These are phyloP conservation scores for Apamea crenata DNA, from an alignment of 2,888 invertebrate species.

Conservation along the genomic window DNA sequence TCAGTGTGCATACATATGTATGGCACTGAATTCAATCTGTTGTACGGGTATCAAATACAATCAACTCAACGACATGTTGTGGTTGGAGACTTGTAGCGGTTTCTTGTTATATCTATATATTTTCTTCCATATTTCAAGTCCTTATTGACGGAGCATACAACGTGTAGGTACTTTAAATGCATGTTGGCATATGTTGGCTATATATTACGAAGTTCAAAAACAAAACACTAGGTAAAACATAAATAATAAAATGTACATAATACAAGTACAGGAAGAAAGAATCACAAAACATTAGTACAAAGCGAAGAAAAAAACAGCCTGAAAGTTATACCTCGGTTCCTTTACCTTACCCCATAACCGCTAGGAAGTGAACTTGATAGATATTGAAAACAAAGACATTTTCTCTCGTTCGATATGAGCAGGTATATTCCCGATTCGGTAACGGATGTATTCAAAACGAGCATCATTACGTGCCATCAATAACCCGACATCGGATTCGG, in stretches of 20 bases:
- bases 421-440: conserved; percentile 61
- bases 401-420: conserved; percentile 61
- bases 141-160: not conserved
- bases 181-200: not conserved
- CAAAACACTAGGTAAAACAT: not conserved
- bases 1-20: conserved; percentile 57
- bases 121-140: conserved; percentile 8
- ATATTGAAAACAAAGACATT: conserved; percentile 68
- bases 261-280: conserved; percentile 2
- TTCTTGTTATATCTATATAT: conserved; percentile 21
- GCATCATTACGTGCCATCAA: conserved; percentile 77
- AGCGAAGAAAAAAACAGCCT: conserved; percentile 37
- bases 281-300: conserved; percentile 27
- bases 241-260: conserved; percentile 6
- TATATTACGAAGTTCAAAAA: not conserved
- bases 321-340: conserved; percentile 38
- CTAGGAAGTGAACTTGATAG: conserved; percentile 58
- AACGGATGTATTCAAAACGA: conserved; percentile 68
- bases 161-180: not conserved
- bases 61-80: conserved; percentile 52
- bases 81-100: conserved; percentile 36
- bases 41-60: conserved; percentile 58
- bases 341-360: conserved; percentile 40
- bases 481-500: conserved; percentile 71
- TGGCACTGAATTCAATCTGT: conserved; percentile 58